phyloP scores from a whole-genome alignment of 2,113 vertebrate species.

The Cervus canadensis region DNA sequence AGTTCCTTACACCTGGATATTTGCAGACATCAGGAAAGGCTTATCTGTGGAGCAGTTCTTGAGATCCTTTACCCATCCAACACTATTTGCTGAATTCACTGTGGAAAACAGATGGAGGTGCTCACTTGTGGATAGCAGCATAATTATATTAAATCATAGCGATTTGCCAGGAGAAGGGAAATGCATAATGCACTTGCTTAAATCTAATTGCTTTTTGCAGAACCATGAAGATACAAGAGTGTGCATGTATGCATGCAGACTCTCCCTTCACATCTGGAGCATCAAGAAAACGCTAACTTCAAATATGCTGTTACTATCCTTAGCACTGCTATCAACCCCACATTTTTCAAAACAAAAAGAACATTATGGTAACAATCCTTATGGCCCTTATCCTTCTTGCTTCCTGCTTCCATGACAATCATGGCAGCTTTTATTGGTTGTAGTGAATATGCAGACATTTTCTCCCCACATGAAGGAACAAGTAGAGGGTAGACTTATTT shows the following conservation, averaged over 20 bases:
- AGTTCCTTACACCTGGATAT: background rate
- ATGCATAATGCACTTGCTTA: background rate
- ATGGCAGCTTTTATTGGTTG: background rate
- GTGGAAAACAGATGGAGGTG: conserved; percentile 27
- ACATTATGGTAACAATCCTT: background rate
- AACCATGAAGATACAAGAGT: background rate
- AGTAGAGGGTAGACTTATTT: background rate
- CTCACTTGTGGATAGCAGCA: background rate
- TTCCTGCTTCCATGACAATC: background rate
- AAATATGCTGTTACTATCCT: background rate
- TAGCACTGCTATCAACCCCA: background rate
- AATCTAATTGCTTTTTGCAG: background rate
- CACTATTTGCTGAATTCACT: background rate
- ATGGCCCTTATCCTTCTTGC: background rate
- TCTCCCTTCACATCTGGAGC: background rate
- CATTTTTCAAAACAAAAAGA: background rate
- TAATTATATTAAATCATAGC: conserved; percentile 37
- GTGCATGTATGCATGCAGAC: background rate
- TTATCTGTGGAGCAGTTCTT: background rate
- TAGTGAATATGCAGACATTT: background rate
- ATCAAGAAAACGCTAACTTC: background rate
- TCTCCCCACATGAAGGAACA: background rate
- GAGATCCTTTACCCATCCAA: background rate
- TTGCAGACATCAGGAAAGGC: background rate
- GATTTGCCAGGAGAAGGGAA: background rate